Base-by-base conservation (phyloP, 2,797 vertebrate species). In the Fistularia commersonii region DNA sequence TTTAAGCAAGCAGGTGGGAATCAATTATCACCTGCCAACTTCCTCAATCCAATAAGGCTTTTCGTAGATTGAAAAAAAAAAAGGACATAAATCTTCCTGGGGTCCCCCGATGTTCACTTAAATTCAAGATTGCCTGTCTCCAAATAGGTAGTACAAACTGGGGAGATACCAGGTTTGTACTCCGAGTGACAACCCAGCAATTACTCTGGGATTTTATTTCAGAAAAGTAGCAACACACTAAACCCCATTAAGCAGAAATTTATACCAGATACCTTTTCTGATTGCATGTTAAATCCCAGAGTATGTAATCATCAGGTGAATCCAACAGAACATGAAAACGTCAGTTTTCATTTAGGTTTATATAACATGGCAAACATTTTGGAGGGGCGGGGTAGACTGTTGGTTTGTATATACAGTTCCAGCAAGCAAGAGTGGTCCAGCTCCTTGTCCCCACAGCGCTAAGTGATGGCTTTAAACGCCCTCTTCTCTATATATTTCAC, bases 401-500 rank as follows among this genome's bases (percentile, higher is more conserved):
- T 7, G 31, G 9, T 23, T 59, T 41, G 7, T 68, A 60, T 76
- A 56, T 74, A 78, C 50, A 45, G 66, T 59, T 69, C 59, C 37
- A 58, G 62, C 32, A 31, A 7, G 54, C 40, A 46, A 42, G 32
- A 36, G 43, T 41, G 5, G 14, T 9, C 49, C 55, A 12, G 44
- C 46, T 42, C 45, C 52, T 8, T 39, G 48, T 59, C 45, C 63
- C 31, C 6, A 54, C 6, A 10, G 42, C 50, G 66, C 87, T 87
- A 97, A 83, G 90, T 86, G 72, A 96, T 88, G 66, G 91, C 94
- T 1, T 83, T 90, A 80, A 95, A 98, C 0, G 93, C 90, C 9
- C 95, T 89, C 69, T 95, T 98, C 83, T 98, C 95, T 48, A 89
- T 85, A 0, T 95, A 93, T 58, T 96, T 95, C 75, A 95, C 10